Base-by-base conservation (phyloP, 2,113 vertebrate genomes). In the Numida meleagris region DNA sequence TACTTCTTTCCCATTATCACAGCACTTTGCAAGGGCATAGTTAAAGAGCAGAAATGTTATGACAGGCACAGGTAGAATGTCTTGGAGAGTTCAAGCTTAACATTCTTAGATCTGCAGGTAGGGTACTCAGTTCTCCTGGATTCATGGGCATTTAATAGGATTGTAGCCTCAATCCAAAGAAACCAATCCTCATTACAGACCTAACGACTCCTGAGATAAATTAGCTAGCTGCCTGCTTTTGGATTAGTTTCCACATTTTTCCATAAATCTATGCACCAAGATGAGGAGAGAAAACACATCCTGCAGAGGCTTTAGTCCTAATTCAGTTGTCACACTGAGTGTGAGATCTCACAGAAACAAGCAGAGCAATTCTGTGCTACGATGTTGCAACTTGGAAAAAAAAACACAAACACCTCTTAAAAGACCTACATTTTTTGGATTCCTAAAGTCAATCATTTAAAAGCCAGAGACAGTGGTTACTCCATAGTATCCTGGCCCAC, bases 171-270 rank as follows among this genome's bases (percentile, higher is more conserved):
- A 1, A 66, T 89, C 58, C 58, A 68, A 80, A 36, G 34, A 66
- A 82, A 82, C 53, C 0, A 1, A 73, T 58, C 25, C 53, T 77
- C 33, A 33, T 79, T 55, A 42, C 1, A 2, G 17, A 33, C 53
- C 55, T 57, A n/a, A 74, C 81, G 55, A 38, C 38, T 89, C 50
- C 50, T 59, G 68, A 79, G 53, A 40, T 53, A 51, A 55, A 45
- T 79, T 36, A 92, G 77, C 70, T 80, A 90, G 45, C 59, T 95
- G 75, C 89, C 10, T 77, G n/a, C 36, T 46, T 87, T 71, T 42
- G 55, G 63, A 45, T 73, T 75, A 88, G 81, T 74, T 76, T 23
- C 40, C 67, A 45, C 46, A 59, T 83, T 95, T 91, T 92, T 36
- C 62, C 13, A 0, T 46, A 82, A 53, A 43, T 61, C 67, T 63